Evolutionary conservation across 2,888 invertebrate genomes (phyloP), one percentile per base, ranked within the genome.

Genomic region (Diaprepes abbreviatus): DNA sequence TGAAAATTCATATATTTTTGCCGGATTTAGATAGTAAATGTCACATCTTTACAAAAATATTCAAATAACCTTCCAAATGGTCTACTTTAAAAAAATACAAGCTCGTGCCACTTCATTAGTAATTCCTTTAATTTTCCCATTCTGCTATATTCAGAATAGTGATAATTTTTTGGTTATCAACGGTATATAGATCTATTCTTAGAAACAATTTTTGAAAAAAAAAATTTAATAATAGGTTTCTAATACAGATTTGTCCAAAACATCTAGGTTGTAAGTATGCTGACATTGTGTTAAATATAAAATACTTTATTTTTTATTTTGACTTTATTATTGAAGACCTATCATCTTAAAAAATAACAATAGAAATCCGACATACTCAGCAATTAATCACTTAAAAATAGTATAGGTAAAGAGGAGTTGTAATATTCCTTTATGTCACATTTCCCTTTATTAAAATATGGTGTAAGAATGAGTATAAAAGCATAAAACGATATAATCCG

Each of bases 401-500:
- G 5, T 4, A 4, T 24, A 24, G 19, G 19, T 6, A 4, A 5
- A 6, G 45, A 21, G 10, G n/a, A 3, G 10, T 17, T 45, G 7
- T 33, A 7, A 33, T 33, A 33, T 33, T 33, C 33, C 33, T 33
- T 33, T 33, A 33, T 33, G 33, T 9, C 7, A 33, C 33, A 9
- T 33, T 33, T 10, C 33, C 33, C 33, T 33, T 33, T 33, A 10
- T 40, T 17, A 9, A 40, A 40, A 17, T 40, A 40, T 19, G n/a
- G n/a, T 43, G 19, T 43, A 21, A 43, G 21, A 7, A 40, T 3
- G 14, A 1, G 16, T 28, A 19, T 33, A 10, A 28, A 35, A 28
- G 40, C n/a, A 57, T 38, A 21, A 36, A 40, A 58, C 58, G 16
- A 58, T 19, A 10, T n/a, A 58, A 31, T 58, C 40, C 58, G 58